Base-by-base conservation (phyloP, 2,797 vertebrate genomes). In the Eurystomus glaucurus region DNA sequence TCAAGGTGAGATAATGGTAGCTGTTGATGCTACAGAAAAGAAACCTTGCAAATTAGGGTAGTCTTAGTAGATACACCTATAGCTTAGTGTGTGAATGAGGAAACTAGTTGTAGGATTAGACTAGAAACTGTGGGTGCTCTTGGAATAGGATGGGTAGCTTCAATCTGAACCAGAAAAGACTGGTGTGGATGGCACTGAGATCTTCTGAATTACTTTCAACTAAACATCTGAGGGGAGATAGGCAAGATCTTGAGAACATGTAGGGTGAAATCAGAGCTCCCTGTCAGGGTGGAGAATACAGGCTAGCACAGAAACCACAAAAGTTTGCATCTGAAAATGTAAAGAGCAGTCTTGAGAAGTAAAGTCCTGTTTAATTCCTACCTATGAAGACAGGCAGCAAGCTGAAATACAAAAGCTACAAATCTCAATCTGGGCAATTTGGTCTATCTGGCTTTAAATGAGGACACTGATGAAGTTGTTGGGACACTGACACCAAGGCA, bases 261-360 rank as follows among this genome's bases (percentile, higher is more conserved):
- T 17, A 69, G 33, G 19, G 22, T 6, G 10, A 86, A 68, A 54
- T 83, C 15, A 57, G 77, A 70, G 25, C 46, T 84, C 61, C 29
- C 3, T 35, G 0, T 58, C 3, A 4, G 23, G 6, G 4, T 0
- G 2, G 21, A 26, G 39, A 58, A 29, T 3, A 1, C 26, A 14
- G 17, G 23, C 35, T 33, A 33, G 28, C 37, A 37, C 62, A 48
- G 26, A 70, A 70, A 14, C 45, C 10, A 8, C 19, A 12, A 25
- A 54, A 77, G 35, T 71, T 66, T 48, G 26, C 29, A 54, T 43
- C 52, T 71, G 46, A 58, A 60, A 54, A 71, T 23, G 41, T 41
- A 76, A 70, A 58, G 29, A 76, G 31, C 25, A 50, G 6, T 20
- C 13, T 33, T 61, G 37, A 86, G 43, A 72, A 62, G 35, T 62